Base-by-base conservation (phyloP, 1,140 invertebrate genomes). In the Aphelenchoides besseyi region DNA sequence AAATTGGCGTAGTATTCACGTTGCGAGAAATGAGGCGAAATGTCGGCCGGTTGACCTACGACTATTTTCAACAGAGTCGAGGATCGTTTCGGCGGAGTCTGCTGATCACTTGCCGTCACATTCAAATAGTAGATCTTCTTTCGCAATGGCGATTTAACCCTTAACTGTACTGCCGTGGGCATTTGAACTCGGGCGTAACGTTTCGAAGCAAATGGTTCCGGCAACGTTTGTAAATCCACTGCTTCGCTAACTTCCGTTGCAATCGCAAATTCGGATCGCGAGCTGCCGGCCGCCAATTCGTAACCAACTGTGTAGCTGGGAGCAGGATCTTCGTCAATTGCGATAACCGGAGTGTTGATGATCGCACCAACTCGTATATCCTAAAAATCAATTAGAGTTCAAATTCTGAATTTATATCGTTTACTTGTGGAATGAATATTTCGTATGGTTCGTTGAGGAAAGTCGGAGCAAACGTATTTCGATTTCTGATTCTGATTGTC, bases 371-470 rank as follows among this genome's bases (percentile, higher is more conserved):
- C 23, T 8, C 61, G 35, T 8, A 66, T 16, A 32, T 71, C 66
- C 72, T 75, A 33, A 68, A 69, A 67, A 29, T 62, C 0, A 32
- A 12, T 48, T 52, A 61, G 18, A 62, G 26, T 32, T 55, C 33
- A 63, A 63, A n/a, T n/a, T n/a, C n/a, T n/a, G n/a, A n/a, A n/a
- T n/a, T 36, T n/a, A 28, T 54, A 30, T 23, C 26, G 32, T 26
- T 16, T 28, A 83, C 78, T 52, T 81, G 75, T 16, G 73, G 62
- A 18, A 81, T 30, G 16, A 61, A 41, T 8, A 82, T 70, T 52
- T 75, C 74, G 57, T 85, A 85, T 9, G 80, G 80, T 35, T 77
- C 69, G 16, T 73, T 68, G 57, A 70, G 72, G 37, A 81, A 77
- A 36, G 66, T 33, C 69, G 75, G 62, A 63, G 83, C 33, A 23